Evolutionary conservation across 2,113 vertebrate species (phyloP), one percentile per base, ranked within the genome.

Genomic region (Erinaceus europaeus): DNA sequence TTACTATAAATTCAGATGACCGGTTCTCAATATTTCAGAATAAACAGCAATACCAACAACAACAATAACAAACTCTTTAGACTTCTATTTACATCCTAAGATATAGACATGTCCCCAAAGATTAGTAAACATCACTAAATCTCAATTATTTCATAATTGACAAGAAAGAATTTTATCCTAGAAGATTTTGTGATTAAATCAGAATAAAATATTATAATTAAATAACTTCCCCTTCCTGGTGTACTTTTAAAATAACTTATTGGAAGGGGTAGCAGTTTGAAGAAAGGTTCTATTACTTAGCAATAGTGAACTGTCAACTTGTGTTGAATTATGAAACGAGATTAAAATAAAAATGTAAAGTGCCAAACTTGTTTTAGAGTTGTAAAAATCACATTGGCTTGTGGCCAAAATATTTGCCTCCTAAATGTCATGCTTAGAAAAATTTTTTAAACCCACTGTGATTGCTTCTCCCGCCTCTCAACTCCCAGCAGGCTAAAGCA

Each of bases 371-470:
- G 65, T 81, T 94, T 95, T 46, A 85, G 32, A 27, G 67, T 95
- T 91, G 5, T 79, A 92, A 93, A 96, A 46, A 36, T 87, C 50
- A 53, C 14, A 6, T 42, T 90, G 91, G 90, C 89, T 32, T 73
- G 10, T 95, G 34, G 83, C 93, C 88, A 86, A 69, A 91, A 46
- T 89, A 62, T 61, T 88, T 86, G 13, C 86, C 80, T 90, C 21
- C 10, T 9, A 89, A 93, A 96, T 94, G 76, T 68, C 93, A 95
- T 96, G 93, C 93, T 95, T 92, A 94, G 53, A 86, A 46, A 80
- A 92, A 87, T 72, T 93, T 97, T 97, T 96, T 95, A 95, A 90
- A 86, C 81, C 93, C 89, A 83, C 88, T 65, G n/a, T 90, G 96
- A 94, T 86, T 91, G 78, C 93, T 88, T 91, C 89, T 87, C 91